Conservation (phyloP, 35 echinoderm and acorn worm genomes). For the Lytechinus variegatus region DNA sequence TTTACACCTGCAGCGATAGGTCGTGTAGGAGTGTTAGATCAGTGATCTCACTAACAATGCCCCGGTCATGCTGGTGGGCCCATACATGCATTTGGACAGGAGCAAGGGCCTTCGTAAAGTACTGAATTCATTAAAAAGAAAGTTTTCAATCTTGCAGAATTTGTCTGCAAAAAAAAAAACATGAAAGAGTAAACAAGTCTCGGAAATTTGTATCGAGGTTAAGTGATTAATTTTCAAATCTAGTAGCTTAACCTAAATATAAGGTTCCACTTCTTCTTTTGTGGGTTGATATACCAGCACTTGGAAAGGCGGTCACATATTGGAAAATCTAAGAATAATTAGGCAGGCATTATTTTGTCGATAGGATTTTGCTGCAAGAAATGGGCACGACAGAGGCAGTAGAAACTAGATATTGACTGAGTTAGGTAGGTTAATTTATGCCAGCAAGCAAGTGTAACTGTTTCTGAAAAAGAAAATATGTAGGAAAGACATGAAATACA, state of each 20-base stretch:
- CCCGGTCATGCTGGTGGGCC: no score
- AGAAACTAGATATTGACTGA: not conserved
- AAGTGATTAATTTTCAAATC: not conserved
- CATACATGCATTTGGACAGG: no score
- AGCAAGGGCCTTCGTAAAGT: no score
- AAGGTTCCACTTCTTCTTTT: not conserved
- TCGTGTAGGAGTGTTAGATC: no score
- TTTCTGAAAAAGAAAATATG: not conserved
- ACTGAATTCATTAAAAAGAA: not conserved
- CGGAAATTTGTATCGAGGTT: not conserved
- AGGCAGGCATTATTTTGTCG: not conserved
- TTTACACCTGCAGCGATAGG: no score
- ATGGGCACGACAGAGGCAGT: not conserved
- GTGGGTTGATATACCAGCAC: not conserved
- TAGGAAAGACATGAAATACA: not conserved
- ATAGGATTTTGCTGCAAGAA: not conserved
- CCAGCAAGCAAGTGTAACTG: not conserved
- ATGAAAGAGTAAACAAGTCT: not conserved
- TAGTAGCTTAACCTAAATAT: not conserved
- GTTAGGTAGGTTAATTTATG: not conserved
- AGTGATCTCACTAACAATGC: no score
- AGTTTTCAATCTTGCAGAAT: not conserved
- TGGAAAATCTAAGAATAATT: conserved; percentile 20
- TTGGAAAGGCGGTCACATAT: conserved; percentile 10
- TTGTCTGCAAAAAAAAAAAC: not conserved